A percentile compares a stretch with the other conserved stretches of the same genome.
phyloP scores from a whole-genome alignment of 2,113 vertebrate genomes.

The Tamias sibiricus region DNA sequence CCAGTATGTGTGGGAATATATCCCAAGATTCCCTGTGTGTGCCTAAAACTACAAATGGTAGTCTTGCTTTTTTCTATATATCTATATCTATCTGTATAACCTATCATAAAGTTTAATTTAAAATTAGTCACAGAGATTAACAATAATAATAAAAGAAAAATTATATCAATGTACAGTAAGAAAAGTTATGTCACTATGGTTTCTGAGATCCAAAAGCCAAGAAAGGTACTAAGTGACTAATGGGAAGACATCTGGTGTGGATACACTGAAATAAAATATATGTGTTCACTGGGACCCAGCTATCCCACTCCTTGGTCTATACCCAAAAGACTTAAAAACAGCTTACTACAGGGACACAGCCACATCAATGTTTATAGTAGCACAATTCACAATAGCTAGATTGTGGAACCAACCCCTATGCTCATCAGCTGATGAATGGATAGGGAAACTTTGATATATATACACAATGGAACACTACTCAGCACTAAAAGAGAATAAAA shows the following conservation, averaged over 20 bases:
- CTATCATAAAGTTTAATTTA: background rate
- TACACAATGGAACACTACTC: too few relatives aligned
- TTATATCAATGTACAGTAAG: too few relatives aligned
- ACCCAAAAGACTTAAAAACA: too few relatives aligned
- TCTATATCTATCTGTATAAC: background rate
- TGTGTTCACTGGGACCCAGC: rapidly evolving
- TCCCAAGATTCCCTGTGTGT: rapidly evolving
- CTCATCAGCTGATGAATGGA: too few relatives aligned
- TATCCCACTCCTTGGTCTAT: too few relatives aligned
- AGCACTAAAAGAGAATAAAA: too few relatives aligned
- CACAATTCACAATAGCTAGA: too few relatives aligned
- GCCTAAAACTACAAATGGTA: background rate
- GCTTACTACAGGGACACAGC: too few relatives aligned
- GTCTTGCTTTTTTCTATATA: background rate
- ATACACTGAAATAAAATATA: background rate
- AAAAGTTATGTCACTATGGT: background rate
- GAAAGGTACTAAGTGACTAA: background rate
- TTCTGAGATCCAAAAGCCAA: background rate
- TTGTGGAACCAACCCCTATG: too few relatives aligned
- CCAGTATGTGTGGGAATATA: background rate
- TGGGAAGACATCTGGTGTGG: rapidly evolving
- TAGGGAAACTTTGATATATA: too few relatives aligned
- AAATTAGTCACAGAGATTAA: background rate
- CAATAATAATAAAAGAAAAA: background rate
- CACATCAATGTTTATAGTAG: too few relatives aligned